A percentile compares a stretch with the other conserved stretches of the same genome.
phyloP scores from a whole-genome alignment of 2,888 invertebrate species.

The Drosophila stalkeri region DNA sequence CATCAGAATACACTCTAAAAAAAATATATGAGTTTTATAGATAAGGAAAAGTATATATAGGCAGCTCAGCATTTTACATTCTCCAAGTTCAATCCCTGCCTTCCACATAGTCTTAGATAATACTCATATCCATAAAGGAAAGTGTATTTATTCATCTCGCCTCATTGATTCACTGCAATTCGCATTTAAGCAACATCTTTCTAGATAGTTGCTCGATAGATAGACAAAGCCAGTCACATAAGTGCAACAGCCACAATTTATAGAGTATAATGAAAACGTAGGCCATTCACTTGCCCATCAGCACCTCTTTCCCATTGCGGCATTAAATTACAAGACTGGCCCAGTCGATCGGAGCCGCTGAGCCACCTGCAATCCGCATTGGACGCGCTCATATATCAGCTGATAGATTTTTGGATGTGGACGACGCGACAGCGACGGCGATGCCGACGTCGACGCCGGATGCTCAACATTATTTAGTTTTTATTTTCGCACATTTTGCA shows the following conservation, averaged over 20 bases:
- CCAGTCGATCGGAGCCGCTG: constrained; percentile 27
- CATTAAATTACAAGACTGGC: constrained; percentile 67
- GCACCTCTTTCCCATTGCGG: constrained; percentile 50
- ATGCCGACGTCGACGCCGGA: constrained; percentile 17
- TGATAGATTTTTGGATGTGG: constrained; percentile 60
- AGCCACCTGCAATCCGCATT: constrained; percentile 6
- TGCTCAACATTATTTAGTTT: constrained; percentile 71
- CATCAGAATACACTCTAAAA: too few species aligned
- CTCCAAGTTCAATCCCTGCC: too few species aligned
- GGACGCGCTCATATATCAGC: constrained; percentile 29
- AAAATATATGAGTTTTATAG: too few species aligned
- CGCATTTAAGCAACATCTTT: too few species aligned
- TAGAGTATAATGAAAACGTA: constrained; percentile 28
- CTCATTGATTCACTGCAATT: too few species aligned
- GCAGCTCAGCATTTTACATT: too few species aligned
- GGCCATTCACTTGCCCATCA: constrained; percentile 48
- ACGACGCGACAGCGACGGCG: constrained; percentile 1
- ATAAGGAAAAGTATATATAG: too few species aligned
- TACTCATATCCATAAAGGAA: too few species aligned
- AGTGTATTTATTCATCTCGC: too few species aligned
- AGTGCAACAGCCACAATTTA: background rate
- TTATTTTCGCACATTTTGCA: constrained; percentile 78
- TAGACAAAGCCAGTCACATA: background rate
- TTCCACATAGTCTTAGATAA: too few species aligned
- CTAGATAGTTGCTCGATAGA: too few species aligned